Conservation (phyloP, 2,888 invertebrate species). For the Helleia helle region DNA sequence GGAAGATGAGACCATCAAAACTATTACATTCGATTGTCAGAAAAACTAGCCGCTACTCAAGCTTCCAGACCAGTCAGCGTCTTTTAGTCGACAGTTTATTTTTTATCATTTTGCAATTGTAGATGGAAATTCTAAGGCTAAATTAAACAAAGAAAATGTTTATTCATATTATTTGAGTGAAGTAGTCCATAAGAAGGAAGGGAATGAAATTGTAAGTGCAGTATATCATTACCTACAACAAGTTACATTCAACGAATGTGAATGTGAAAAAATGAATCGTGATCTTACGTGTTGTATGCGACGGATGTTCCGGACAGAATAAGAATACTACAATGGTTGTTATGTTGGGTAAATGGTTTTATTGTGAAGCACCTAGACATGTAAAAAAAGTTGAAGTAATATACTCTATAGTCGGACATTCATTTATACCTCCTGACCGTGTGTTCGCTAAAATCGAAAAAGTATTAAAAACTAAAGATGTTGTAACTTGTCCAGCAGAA, state of each 20-base stretch:
- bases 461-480: not conserved
- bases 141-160: slow-evolving; percentile 4
- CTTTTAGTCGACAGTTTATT: slow-evolving; percentile 5
- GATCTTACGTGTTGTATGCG: too few species aligned
- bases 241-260: too few species aligned
- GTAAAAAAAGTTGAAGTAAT: not conserved
- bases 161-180: slow-evolving; percentile 7
- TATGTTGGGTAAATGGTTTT: not conserved
- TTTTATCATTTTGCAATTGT: slow-evolving; percentile 5
- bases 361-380: not conserved
- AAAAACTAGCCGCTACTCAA: slow-evolving; percentile 6
- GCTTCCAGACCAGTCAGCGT: slow-evolving; percentile 4
- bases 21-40: slow-evolving; percentile 9
- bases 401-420: not conserved
- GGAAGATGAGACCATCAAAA: not conserved
- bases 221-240: too few species aligned
- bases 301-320: too few species aligned
- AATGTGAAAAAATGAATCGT: too few species aligned
- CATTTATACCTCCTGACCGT: not conserved
- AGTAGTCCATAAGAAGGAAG: slow-evolving; percentile 2
- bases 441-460: not conserved
- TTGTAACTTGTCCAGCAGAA: not conserved
- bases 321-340: not conserved
- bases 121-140: slow-evolving; percentile 2
- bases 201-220: too few species aligned